phyloP scores from a whole-genome alignment of 2,113 vertebrate species.

The Mionectes macconnelli region DNA sequence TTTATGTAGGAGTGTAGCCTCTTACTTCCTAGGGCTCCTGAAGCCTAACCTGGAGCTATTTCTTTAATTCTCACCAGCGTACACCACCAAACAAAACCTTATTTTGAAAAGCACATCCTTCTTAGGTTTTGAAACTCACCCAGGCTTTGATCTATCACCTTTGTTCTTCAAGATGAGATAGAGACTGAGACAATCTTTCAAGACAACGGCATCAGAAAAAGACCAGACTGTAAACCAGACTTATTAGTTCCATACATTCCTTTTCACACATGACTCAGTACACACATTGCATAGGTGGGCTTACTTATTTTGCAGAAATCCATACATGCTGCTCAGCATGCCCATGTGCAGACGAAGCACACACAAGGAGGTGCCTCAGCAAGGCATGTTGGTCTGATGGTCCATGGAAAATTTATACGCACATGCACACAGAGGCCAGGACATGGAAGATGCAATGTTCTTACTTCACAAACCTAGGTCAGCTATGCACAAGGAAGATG shows the following conservation, averaged over 20 bases:
- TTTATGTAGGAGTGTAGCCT: neutral
- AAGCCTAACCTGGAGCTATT: neutral
- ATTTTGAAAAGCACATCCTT: neutral
- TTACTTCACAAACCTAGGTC: neutral
- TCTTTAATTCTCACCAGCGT: neutral
- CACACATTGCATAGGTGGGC: neutral
- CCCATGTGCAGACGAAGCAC: neutral
- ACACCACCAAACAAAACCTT: neutral
- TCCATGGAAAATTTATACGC: neutral
- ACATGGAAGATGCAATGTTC: neutral
- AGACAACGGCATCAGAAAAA: constrained; percentile 11
- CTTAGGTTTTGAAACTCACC: constrained; percentile 13
- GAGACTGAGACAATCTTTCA: neutral
- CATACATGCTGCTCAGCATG: neutral
- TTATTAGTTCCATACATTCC: constrained; percentile 6
- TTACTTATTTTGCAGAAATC: neutral
- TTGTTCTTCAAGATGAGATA: constrained; percentile 21
- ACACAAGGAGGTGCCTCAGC: neutral
- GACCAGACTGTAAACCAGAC: neutral
- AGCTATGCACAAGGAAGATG: neutral
- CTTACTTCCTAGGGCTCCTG: neutral
- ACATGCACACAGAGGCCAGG: neutral
- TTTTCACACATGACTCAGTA: neutral
- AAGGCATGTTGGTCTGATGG: neutral
- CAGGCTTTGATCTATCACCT: constrained; percentile 36